Evolutionary conservation across 2,888 invertebrate genomes (phyloP).

Genomic region (Meganola albula): DNA sequence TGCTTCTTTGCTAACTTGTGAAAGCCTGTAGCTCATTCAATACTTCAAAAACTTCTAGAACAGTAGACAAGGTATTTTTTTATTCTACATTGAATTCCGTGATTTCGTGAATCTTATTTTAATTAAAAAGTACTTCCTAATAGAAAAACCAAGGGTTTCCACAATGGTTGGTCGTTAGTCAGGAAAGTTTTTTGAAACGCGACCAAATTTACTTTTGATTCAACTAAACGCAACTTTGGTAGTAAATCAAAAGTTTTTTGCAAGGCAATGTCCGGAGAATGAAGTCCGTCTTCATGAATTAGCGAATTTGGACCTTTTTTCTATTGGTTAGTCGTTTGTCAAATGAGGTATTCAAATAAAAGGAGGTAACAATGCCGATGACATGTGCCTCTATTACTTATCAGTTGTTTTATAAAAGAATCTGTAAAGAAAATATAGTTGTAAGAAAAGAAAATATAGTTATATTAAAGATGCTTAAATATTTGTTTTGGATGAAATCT

Average conservation of each 20-base stretch:
- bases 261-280: slow-evolving; percentile 34
- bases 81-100: slow-evolving; percentile 26
- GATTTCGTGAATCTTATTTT: slow-evolving; percentile 36
- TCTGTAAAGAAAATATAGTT: too few relatives aligned
- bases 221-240: slow-evolving; percentile 42
- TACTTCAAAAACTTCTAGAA: too few relatives aligned
- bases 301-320: slow-evolving; percentile 21
- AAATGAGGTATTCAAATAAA: too few relatives aligned
- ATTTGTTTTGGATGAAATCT: too few relatives aligned
- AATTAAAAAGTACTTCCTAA: slow-evolving; percentile 47
- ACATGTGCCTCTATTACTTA: too few relatives aligned
- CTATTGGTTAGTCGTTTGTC: slow-evolving; percentile 21
- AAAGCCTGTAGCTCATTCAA: too few relatives aligned
- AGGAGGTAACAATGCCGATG: too few relatives aligned
- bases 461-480: too few relatives aligned
- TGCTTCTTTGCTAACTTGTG: too few relatives aligned
- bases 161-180: slow-evolving; percentile 52
- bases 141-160: slow-evolving; percentile 41
- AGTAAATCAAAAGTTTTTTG: slow-evolving; percentile 40
- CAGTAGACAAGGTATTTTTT: too few relatives aligned
- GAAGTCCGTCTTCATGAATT: slow-evolving; percentile 32
- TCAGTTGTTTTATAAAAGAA: too few relatives aligned
- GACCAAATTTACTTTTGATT: slow-evolving; percentile 55
- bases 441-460: too few relatives aligned
- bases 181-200: slow-evolving; percentile 44